Evolutionary conservation across 2,797 vertebrate genomes (phyloP).

Genomic region (Semotilus atromaculatus): DNA sequence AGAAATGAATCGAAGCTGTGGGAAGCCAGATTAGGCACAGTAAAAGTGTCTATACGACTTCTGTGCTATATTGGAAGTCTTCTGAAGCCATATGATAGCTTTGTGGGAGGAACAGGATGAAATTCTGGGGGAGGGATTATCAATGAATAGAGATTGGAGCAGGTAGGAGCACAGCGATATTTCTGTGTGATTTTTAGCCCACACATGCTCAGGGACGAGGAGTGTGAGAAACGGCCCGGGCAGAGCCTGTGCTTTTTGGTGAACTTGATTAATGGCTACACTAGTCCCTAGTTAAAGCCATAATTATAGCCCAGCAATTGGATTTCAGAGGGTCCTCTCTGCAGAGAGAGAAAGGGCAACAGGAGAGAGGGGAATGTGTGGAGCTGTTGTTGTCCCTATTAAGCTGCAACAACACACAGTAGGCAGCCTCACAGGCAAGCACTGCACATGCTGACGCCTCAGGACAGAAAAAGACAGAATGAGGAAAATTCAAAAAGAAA

Average conservation of each 20-base stretch:
- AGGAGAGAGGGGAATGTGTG: constrained; percentile 4
- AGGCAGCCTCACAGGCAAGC: constrained; percentile 6
- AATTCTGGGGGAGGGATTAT: constrained; percentile 7
- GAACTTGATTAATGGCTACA: constrained; percentile 64
- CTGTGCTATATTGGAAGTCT: not conserved
- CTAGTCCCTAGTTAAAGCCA: constrained; percentile 57
- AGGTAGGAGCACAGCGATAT: not conserved
- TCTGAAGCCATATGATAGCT: constrained; percentile 18
- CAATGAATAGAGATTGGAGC: not conserved
- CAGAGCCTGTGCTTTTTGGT: constrained; percentile 43
- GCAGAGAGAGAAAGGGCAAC: constrained; percentile 42
- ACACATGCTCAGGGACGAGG: constrained; percentile 17
- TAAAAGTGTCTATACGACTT: not conserved
- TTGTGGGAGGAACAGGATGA: not conserved
- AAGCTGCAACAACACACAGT: constrained; percentile 44
- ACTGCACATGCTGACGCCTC: constrained; percentile 34
- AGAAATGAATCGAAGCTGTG: not conserved
- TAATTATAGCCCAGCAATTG: constrained; percentile 62
- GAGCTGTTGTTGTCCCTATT: constrained; percentile 32
- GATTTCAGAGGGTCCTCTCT: constrained; percentile 51
- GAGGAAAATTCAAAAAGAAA: constrained; percentile 15
- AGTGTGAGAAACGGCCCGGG: constrained; percentile 27
- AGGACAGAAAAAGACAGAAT: constrained; percentile 15
- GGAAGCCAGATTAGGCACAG: not conserved
- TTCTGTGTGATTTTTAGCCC: constrained; percentile 53